These are phyloP conservation scores for Lates calcarifer DNA, from an alignment of 2,113 vertebrate genomes.

Conservation along the genomic window DNA sequence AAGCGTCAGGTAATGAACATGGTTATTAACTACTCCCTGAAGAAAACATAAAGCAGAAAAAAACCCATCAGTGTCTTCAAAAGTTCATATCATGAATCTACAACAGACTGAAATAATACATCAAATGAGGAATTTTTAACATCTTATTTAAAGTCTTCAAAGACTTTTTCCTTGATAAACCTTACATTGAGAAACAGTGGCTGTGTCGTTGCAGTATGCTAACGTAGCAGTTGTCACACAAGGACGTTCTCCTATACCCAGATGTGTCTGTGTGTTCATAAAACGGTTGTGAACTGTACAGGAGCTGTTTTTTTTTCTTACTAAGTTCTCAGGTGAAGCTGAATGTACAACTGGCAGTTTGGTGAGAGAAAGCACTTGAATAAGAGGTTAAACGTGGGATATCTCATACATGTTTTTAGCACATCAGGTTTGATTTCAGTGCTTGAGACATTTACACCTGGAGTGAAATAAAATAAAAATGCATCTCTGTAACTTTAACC, in stretches of 20 bases:
- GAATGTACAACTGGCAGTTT: slow-evolving; percentile 52
- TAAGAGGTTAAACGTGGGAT: slow-evolving; percentile 21
- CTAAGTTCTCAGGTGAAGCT: slow-evolving; percentile 53
- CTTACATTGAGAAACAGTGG: slow-evolving; percentile 51
- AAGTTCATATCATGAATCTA: slow-evolving; percentile 67
- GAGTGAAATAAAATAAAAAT: slow-evolving; percentile 60
- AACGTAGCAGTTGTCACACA: slow-evolving; percentile 32
- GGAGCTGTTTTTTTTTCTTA: slow-evolving; percentile 48
- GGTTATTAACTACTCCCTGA: slow-evolving; percentile 70
- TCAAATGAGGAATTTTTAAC: slow-evolving; percentile 55
- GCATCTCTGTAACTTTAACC: slow-evolving; percentile 41
- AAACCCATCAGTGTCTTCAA: slow-evolving; percentile 80
- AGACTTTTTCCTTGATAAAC: slow-evolving; percentile 44
- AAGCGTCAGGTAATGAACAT: neutral
- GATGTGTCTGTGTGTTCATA: slow-evolving; percentile 26
- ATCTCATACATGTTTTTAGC: slow-evolving; percentile 16
- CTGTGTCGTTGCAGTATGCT: slow-evolving; percentile 53
- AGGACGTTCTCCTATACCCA: slow-evolving; percentile 31
- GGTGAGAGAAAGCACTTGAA: slow-evolving; percentile 61
- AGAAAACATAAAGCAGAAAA: slow-evolving; percentile 46
- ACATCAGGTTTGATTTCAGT: slow-evolving; percentile 26
- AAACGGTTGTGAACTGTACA: slow-evolving; percentile 60
- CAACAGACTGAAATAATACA: slow-evolving; percentile 67
- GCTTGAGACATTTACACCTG: slow-evolving; percentile 48
- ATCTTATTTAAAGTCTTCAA: slow-evolving; percentile 50